These are phyloP conservation scores for Antidorcas marsupialis DNA, from an alignment of 2,113 vertebrate species.

Conservation along the genomic window DNA sequence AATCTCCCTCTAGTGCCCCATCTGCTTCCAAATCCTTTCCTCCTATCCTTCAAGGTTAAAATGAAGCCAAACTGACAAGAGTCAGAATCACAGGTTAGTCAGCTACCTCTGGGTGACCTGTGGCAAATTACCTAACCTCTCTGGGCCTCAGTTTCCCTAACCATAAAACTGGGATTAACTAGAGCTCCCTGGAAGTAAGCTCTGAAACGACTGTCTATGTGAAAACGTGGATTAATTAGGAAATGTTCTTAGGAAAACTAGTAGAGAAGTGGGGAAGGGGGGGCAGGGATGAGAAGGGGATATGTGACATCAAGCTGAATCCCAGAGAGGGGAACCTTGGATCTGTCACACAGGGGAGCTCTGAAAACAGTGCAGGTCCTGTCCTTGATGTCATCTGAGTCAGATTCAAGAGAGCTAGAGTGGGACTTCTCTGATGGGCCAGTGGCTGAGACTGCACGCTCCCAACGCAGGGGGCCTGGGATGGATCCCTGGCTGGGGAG, in stretches of 20 bases:
- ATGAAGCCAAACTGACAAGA: not conserved
- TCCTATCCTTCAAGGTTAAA: not conserved
- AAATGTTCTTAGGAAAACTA: not conserved
- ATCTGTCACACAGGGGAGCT: not conserved
- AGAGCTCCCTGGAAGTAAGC: not conserved
- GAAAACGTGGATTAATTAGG: not conserved
- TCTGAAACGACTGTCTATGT: not conserved
- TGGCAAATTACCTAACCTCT: not conserved
- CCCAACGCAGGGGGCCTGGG: not conserved
- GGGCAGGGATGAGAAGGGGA: not conserved
- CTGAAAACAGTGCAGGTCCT: not conserved
- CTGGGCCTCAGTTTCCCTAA: not conserved
- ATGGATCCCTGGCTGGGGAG: not conserved
- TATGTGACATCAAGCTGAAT: not conserved
- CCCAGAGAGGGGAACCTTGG: not conserved
- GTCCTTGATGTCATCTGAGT: not conserved
- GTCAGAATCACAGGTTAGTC: not conserved
- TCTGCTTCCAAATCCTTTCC: not conserved
- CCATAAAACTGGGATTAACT: not conserved
- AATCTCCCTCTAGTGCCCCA: not conserved
- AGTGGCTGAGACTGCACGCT: not conserved
- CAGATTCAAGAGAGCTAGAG: not conserved
- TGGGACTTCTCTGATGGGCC: not conserved
- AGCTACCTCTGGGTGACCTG: not conserved
- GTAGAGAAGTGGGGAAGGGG: not conserved